Evolutionary conservation across 2,113 vertebrate genomes (phyloP).

Genomic region (Lepus europaeus): DNA sequence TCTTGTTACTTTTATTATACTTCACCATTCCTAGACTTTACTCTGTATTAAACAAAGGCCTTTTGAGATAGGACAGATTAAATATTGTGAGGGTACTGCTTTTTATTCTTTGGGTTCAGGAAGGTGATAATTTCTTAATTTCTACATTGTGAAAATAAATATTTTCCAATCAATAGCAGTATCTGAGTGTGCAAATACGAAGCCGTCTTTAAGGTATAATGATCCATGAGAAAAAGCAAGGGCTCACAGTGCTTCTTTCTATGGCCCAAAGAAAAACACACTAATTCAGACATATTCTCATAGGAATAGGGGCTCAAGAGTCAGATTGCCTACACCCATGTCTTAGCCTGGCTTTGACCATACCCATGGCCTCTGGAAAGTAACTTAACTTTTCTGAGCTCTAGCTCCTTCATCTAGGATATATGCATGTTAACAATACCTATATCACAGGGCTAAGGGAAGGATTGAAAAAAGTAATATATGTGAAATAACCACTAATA

Average conservation of each 20-base stretch:
- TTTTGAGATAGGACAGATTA: neutral
- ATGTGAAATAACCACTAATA: constrained; percentile 19
- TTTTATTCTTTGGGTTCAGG: neutral
- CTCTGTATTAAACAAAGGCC: constrained; percentile 23
- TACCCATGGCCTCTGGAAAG: neutral
- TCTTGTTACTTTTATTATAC: neutral
- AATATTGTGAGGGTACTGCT: neutral
- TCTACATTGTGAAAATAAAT: constrained; percentile 38
- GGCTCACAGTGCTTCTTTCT: neutral
- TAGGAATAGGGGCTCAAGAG: neutral
- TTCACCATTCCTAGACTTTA: neutral
- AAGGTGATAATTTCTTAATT: constrained; percentile 8
- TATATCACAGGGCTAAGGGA: neutral
- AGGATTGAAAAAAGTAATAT: constrained; percentile 39
- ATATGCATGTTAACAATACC: neutral
- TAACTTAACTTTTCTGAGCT: neutral
- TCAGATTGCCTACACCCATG: neutral
- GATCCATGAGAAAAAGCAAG: constrained; percentile 5
- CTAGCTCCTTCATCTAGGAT: constrained; percentile 1
- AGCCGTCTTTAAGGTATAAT: neutral
- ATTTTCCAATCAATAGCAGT: neutral
- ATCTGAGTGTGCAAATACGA: neutral
- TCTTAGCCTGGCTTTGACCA: neutral
- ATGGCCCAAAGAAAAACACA: neutral
- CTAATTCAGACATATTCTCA: neutral